Evolutionary conservation across 1,140 invertebrate species (phyloP), one percentile per base, ranked within the genome.

Genomic region (Doryteuthis pealeii): DNA sequence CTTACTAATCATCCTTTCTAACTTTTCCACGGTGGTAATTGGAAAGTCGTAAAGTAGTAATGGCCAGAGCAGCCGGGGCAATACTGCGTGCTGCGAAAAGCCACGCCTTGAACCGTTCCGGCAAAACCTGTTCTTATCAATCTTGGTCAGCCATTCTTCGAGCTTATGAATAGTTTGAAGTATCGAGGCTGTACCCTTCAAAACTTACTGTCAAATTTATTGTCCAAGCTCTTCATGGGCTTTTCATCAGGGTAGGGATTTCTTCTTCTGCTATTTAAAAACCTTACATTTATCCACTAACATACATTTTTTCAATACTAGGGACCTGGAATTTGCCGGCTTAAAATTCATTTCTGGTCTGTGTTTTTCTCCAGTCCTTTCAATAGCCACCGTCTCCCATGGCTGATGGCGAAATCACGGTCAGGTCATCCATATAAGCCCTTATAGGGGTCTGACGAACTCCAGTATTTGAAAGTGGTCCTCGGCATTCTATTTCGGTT

Each of bases 91-190:
- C 32, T 76, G 72, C n/a, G 70, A 76, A 76, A 1, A 67, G 62
- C 73, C 75, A 80, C 26, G 70, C 76, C 31, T 78, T 76, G 62
- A 54, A 80, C 43, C 76, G 75, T 35, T 72, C 73, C 69, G 76
- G 66, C 49, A n/a, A 78, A 62, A 4, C 73, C 73, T 49, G 65
- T 68, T 40, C 70, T n/a, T 74, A 66, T 76, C 70, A 28, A 74
- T 76, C 6, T 72, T 76, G 8, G 67, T 28, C 74, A 76, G 65
- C 76, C 72, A 74, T 30, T 69, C 65, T 35, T 71, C n/a, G 14
- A 33, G 6, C 31, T 77, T 70, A 2, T 33, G 31, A 28, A 54
- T 71, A 8, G 58, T 28, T 28, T 40, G 5, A 8, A 22, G n/a
- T n/a, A n/a, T 43, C 18, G 22, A 35, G 18, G 18, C 1, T 26